Evolutionary conservation across 1,140 invertebrate species (phyloP).

Genomic region (Rhagoletis zephyria): DNA sequence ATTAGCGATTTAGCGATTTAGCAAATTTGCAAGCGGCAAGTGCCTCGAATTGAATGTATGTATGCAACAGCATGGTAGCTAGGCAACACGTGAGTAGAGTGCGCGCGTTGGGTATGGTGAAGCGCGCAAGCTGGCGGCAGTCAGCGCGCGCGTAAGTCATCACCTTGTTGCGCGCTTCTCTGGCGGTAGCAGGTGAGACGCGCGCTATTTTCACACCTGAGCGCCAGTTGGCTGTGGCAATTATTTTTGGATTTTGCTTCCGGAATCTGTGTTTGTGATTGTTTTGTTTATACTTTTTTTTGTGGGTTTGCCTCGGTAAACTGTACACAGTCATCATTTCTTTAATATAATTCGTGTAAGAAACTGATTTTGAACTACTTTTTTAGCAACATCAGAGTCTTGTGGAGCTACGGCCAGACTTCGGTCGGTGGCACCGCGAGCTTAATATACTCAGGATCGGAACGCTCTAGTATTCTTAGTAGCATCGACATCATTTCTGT

Average conservation of each 20-base stretch:
- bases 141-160: neutral
- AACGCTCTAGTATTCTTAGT: too few relatives aligned
- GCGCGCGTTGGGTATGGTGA: neutral
- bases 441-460: too few relatives aligned
- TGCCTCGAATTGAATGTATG: neutral
- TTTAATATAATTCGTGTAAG: too few relatives aligned
- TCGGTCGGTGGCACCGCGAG: too few relatives aligned
- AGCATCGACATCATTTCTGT: too few relatives aligned
- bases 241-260: neutral
- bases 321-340: neutral
- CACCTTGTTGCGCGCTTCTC: neutral
- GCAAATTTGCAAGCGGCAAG: neutral
- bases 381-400: too few relatives aligned
- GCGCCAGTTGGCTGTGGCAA: neutral
- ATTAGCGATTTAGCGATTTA: slow-evolving; percentile 14
- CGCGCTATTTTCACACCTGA: neutral
- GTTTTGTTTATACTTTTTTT: neutral
- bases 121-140: neutral
- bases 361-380: too few relatives aligned
- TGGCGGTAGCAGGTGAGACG: neutral
- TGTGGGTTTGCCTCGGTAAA: neutral
- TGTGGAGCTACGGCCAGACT: too few relatives aligned
- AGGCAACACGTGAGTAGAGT: neutral
- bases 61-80: neutral
- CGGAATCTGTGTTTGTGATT: neutral